Base-by-base conservation (phyloP, 1,140 invertebrate genomes). In the Trichoplusia ni region DNA sequence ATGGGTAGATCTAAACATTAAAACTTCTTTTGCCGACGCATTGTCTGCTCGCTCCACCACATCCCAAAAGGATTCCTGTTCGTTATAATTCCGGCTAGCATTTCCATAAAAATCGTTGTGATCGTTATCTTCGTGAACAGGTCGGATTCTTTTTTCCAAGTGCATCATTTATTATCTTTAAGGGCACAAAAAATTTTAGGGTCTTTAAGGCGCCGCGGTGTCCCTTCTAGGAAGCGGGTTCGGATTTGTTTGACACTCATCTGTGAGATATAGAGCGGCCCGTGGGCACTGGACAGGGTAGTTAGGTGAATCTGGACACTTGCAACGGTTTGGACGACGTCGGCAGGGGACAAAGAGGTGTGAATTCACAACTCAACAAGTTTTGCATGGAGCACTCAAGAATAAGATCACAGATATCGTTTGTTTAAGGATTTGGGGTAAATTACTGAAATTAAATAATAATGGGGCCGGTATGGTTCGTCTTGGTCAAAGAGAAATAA, bases 21-120 rank as follows among this genome's bases (percentile, higher is more conserved):
- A 66, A 53, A 44, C 29, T 42, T 66, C 67, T 69, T 81, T 77
- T 66, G 84, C 86, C 84, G 87, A 88, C 87, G 75, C 64, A 89
- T 90, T 90, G 87, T 90, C 87, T 90, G 86, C 82, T 77, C 81
- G 82, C 77, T 80, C 77, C 82, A 75, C 69, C 77, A 81, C 84
- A 82, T 85, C 84, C 83, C 84, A 84, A 89, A 60, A 89, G 86
- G 84, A 88, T 84, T 85, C 71, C 74, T 83, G 79, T 84, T 85
- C 77, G 72, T 86, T 87, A 90, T 86, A 83, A 89, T 90, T 85
- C 82, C 84, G 80, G 78, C 58, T 77, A 84, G 76, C 76, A 87
- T 90, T 90, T 86, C 86, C 86, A 90, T 90, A 90, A 90, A 90
- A 90, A 89, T 90, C 72, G 85, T 87, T 84, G 79, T 76, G 87